These are phyloP conservation scores for Charadrius vociferus DNA, from an alignment of 2,113 vertebrate species.

Conservation along the genomic window DNA sequence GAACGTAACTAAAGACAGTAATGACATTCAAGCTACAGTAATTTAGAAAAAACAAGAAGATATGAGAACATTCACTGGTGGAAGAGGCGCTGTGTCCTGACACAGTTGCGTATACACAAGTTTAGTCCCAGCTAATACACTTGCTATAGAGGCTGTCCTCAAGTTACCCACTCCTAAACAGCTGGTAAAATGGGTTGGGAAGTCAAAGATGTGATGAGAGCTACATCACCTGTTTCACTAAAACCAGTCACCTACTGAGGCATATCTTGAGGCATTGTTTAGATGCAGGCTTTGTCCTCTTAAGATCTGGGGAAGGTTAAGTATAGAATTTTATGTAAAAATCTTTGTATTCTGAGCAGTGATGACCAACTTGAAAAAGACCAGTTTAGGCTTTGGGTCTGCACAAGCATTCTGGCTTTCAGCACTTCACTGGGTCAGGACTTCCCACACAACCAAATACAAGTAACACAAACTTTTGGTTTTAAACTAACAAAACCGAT, in stretches of 20 bases:
- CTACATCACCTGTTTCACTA: neutral
- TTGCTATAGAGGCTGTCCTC: neutral
- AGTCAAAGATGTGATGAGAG: neutral
- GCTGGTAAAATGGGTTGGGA: neutral
- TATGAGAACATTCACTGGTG: neutral
- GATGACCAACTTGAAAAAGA: neutral
- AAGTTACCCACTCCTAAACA: neutral
- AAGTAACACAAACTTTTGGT: neutral
- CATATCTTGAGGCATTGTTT: rapidly evolving
- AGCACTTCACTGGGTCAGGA: neutral
- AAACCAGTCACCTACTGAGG: neutral
- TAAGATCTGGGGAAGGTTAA: neutral
- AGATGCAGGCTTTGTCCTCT: neutral
- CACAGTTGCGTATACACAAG: neutral
- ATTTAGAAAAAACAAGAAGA: neutral
- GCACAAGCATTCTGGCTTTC: neutral
- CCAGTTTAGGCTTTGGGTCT: neutral
- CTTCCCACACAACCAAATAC: neutral
- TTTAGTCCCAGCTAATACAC: neutral
- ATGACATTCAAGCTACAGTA: neutral
- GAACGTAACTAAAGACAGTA: neutral
- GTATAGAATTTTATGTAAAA: neutral
- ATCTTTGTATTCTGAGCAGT: neutral
- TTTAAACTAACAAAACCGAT: neutral
- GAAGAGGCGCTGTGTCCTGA: neutral